Percentiles rank a stretch among this genome's conserved stretches.
These are phyloP conservation scores for Mallotus villosus DNA, from an alignment of 2,797 vertebrate genomes.

Conservation along the genomic window DNA sequence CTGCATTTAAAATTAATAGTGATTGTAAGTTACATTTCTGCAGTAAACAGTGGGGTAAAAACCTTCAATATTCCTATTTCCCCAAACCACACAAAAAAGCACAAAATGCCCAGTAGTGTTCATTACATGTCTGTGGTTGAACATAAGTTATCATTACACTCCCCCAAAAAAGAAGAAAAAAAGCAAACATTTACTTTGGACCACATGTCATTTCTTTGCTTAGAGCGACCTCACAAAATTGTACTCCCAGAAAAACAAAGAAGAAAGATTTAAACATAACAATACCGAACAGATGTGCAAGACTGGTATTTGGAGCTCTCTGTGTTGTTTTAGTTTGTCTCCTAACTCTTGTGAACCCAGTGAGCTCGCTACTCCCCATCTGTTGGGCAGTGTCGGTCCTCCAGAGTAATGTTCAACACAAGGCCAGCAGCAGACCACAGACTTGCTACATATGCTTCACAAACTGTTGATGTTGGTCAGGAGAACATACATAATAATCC, in stretches of 20 bases:
- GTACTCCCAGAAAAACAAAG: slow-evolving; percentile 30
- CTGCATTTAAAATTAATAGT: background rate
- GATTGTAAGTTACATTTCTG: slow-evolving; percentile 1
- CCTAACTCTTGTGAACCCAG: slow-evolving; percentile 44
- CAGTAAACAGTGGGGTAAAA: background rate
- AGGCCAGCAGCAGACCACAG: slow-evolving; percentile 54
- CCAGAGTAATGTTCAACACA: slow-evolving; percentile 58
- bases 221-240: slow-evolving; percentile 18
- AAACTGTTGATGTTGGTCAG: slow-evolving; percentile 70
- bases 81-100: slow-evolving; percentile 23
- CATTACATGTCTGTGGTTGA: slow-evolving; percentile 31
- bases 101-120: slow-evolving; percentile 25
- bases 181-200: slow-evolving; percentile 31
- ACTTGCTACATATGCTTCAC: slow-evolving; percentile 62
- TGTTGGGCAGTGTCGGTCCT: slow-evolving; percentile 52
- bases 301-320: slow-evolving; percentile 31
- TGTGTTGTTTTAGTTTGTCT: slow-evolving; percentile 38
- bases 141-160: slow-evolving; percentile 36
- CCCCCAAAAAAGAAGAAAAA: slow-evolving; percentile 23
- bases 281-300: slow-evolving; percentile 48
- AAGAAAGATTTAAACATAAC: slow-evolving; percentile 18
- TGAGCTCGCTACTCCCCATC: slow-evolving; percentile 44
- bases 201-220: slow-evolving; percentile 7
- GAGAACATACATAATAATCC: slow-evolving; percentile 69
- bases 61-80: background rate